Percentiles rank a stretch among this genome's conserved stretches.
Evolutionary conservation across 2,888 invertebrate genomes (phyloP).

Genomic region (Leptinotarsa haldemani): DNA sequence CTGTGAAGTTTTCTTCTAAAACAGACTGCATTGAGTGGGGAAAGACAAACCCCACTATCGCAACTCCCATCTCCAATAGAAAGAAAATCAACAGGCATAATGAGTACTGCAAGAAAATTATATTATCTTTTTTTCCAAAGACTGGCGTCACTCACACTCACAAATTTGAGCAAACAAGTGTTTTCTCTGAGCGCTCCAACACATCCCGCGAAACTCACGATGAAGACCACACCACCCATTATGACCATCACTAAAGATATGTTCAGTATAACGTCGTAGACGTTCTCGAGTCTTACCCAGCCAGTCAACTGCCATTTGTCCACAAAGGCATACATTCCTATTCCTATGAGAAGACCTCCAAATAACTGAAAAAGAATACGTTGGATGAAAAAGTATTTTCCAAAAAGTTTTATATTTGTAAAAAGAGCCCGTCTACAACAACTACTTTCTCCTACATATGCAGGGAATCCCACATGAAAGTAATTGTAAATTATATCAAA

Average conservation of each 20-base stretch:
- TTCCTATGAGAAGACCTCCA: conserved; percentile 86
- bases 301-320: conserved; percentile 94
- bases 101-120: conserved; percentile 78
- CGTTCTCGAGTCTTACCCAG: conserved; percentile 83
- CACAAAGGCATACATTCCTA: conserved; percentile 91
- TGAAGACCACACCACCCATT: conserved; percentile 89
- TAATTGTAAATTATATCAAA: no score
- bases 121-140: neutral
- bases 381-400: neutral
- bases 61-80: conserved; percentile 90
- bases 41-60: conserved; percentile 93
- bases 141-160: conserved; percentile 68
- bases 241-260: conserved; percentile 92
- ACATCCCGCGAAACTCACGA: conserved; percentile 94
- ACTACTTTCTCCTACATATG: no score
- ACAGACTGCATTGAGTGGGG: conserved; percentile 88
- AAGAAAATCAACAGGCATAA: conserved; percentile 89
- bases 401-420: no score
- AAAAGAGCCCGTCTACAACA: no score
- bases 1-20: conserved; percentile 87
- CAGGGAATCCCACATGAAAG: no score
- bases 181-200: conserved; percentile 92
- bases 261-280: conserved; percentile 91
- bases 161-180: conserved; percentile 90
- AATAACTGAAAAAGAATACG: conserved; percentile 74